Conservation (phyloP, 2,888 invertebrate species). For the Ormyrus pomaceus region DNA sequence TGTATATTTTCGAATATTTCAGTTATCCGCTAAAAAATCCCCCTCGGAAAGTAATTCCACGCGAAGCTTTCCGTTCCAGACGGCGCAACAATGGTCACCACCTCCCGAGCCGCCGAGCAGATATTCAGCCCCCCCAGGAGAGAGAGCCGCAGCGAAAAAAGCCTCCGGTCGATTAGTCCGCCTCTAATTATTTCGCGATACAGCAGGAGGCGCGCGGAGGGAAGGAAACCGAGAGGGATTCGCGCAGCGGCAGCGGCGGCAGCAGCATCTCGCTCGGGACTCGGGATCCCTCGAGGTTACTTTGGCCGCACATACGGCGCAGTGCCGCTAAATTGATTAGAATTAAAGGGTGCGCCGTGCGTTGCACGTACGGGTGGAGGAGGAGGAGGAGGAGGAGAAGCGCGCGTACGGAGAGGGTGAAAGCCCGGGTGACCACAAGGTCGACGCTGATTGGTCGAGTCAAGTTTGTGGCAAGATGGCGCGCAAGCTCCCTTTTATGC, state of each 20-base stretch:
- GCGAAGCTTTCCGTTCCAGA: not conserved
- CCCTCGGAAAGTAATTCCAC: not conserved
- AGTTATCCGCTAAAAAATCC: too few species aligned
- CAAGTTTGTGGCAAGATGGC: constrained; percentile 76
- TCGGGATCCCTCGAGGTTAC: constrained; percentile 58
- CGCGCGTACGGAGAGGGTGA: constrained; percentile 44
- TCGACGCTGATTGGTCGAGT: constrained; percentile 76
- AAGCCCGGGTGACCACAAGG: constrained; percentile 74
- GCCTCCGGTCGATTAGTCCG: constrained; percentile 58
- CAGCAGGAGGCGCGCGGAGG: not conserved
- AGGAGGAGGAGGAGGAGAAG: constrained; percentile 30
- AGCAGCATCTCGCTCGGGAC: too few species aligned
- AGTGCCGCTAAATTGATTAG: constrained; percentile 73
- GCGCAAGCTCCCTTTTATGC: constrained; percentile 59
- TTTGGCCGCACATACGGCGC: constrained; percentile 57
- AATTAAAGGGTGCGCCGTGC: constrained; percentile 70
- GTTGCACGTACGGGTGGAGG: constrained; percentile 32
- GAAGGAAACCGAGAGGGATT: not conserved
- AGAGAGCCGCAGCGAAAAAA: constrained; percentile 7
- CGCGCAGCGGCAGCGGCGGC: too few species aligned
- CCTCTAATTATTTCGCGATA: constrained; percentile 71
- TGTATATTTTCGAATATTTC: too few species aligned
- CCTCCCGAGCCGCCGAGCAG: not conserved
- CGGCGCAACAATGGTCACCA: constrained; percentile 5
- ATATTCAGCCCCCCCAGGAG: not conserved